Conservation (phyloP, 2,113 vertebrate species). For the Ophthalmolycus amberensis region DNA sequence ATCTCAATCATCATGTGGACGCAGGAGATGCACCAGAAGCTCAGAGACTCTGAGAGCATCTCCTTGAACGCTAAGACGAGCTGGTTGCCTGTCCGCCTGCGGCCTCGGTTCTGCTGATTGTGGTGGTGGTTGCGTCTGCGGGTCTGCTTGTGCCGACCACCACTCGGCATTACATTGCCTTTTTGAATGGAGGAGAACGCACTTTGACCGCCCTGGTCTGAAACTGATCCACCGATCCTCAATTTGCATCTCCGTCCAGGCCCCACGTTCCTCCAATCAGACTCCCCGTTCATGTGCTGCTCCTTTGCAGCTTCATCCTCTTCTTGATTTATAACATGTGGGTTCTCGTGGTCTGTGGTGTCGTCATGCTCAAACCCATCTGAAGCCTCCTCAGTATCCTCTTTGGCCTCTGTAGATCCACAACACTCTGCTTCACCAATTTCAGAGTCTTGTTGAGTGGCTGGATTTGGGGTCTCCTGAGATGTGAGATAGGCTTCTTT, state of each 20-base stretch:
- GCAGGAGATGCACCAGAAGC: conserved; percentile 87
- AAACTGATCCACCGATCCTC: conserved; percentile 64
- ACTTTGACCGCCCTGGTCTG: conserved; percentile 70
- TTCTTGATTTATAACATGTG: conserved; percentile 65
- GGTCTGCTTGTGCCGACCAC: conserved; percentile 83
- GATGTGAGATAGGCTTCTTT: conserved; percentile 38
- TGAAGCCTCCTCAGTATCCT: conserved; percentile 59
- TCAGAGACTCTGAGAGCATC: conserved; percentile 81
- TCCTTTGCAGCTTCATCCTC: conserved; percentile 76
- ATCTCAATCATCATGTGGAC: conserved; percentile 89
- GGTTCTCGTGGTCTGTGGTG: conserved; percentile 42
- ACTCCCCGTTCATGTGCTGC: conserved; percentile 74
- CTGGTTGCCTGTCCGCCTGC: conserved; percentile 75
- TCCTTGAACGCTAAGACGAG: conserved; percentile 78
- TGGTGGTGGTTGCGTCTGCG: conserved; percentile 87
- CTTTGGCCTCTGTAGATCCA: conserved; percentile 63
- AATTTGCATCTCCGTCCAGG: conserved; percentile 73
- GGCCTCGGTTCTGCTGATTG: conserved; percentile 77
- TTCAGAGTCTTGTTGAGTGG: conserved; percentile 49
- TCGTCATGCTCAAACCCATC: conserved; percentile 53
- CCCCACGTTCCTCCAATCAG: conserved; percentile 73
- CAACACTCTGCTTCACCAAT: conserved; percentile 53
- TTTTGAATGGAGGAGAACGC: conserved; percentile 69
- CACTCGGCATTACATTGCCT: conserved; percentile 71
- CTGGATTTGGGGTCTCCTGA: conserved; percentile 65